Evolutionary conservation across 2,113 vertebrate genomes (phyloP), one percentile per base, ranked within the genome.

Genomic region (Meriones unguiculatus): DNA sequence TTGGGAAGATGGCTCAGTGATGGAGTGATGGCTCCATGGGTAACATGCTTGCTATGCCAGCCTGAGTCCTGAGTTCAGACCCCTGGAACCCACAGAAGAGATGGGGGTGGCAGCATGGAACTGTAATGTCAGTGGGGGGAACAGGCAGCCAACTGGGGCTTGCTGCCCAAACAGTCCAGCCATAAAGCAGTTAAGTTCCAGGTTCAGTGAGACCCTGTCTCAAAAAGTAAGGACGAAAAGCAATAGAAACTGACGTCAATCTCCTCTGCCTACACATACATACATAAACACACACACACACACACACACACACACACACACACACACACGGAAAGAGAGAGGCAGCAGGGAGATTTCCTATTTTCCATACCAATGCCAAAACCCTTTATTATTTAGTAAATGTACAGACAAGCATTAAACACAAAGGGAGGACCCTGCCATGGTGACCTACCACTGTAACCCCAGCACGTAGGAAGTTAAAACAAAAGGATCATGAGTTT

Each of bases 381-480:
- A 72, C 77, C 89, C 76, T 78, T 65, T 93, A 87, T 57, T 30
- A 94, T 35, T 22, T 41, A 73, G 59, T 54, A 75, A 91, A 91
- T 10, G 7, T 77, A 73, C 95, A 87, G 35, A 59, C 72, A 86
- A 82, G 76, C 82, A 81, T 32, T 70, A 18, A 46, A 70, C 32
- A 10, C 32, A 38, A 57, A 57, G 38, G 13, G 17, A 88, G n/a
- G 54, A 5, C 25, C 25, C 67, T 72, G 32, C 52, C 52, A 30
- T 7, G 52, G 24, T 13, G 18, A 25, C 50, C 50, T 35, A 25
- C 20, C 13, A 18, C 70, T 46, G 14, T 59, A 89, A 75, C 14
- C n/a, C 38, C 87, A 75, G 35, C 70, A 46, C 8, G 18, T 28
- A n/a, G 25, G 24, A 89, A 32, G 8, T 35, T 38, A 24, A 75